phyloP scores from a whole-genome alignment of 1,140 invertebrate species.

The Zaprionus gabonicus region DNA sequence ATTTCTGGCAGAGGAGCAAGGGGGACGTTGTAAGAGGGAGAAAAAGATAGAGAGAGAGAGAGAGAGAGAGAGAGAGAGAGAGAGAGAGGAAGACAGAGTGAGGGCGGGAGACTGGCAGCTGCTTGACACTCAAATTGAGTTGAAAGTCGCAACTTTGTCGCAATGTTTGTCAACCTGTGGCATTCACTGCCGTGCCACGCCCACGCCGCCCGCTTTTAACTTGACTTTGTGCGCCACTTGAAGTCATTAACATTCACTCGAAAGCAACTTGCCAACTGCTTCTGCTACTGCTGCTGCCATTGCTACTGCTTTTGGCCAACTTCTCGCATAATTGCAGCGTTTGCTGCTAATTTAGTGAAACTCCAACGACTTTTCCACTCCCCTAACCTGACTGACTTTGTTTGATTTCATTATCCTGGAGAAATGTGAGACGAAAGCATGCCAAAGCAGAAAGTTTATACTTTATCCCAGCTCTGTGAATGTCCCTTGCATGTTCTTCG shows the following conservation, averaged over 20 bases:
- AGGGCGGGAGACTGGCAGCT: background rate
- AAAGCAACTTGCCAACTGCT: constrained; percentile 58
- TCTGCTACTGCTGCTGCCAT: background rate
- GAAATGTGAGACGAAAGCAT: constrained; percentile 46
- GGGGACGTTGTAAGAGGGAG: too few species aligned
- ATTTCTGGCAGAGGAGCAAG: constrained; percentile 46
- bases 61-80: background rate
- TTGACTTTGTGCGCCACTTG: constrained; percentile 59
- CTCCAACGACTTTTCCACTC: background rate
- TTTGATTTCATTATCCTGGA: constrained; percentile 70
- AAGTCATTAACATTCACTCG: constrained; percentile 72
- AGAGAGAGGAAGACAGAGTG: background rate
- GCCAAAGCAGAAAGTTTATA: constrained; percentile 39
- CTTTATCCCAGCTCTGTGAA: constrained; percentile 39
- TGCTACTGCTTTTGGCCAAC: constrained; percentile 56
- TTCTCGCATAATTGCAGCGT: constrained; percentile 75
- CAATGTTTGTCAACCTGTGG: constrained; percentile 74
- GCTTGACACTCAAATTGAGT: constrained; percentile 33
- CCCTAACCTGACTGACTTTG: constrained; percentile 45
- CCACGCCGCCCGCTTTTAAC: constrained; percentile 19
- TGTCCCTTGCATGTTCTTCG: constrained; percentile 18
- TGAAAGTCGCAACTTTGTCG: constrained; percentile 24
- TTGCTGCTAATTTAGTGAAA: constrained; percentile 71
- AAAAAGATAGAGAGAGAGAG: background rate
- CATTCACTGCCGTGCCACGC: constrained; percentile 42